phyloP scores from a whole-genome alignment of 2,797 vertebrate species.

The Scolopax rusticola region DNA sequence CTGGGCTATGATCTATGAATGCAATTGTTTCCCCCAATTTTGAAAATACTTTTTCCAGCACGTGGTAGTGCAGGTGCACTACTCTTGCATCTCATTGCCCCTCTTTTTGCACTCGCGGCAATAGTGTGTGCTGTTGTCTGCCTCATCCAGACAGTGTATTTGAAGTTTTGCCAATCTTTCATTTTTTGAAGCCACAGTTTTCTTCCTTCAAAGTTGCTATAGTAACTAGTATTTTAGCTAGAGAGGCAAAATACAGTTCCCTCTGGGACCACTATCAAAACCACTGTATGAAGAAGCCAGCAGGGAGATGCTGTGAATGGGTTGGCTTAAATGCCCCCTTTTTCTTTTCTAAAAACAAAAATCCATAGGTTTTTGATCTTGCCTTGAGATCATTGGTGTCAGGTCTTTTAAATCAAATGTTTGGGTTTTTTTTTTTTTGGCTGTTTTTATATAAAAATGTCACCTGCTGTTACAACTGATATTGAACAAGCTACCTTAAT shows the following conservation, averaged over 20 bases:
- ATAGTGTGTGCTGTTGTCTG: slow-evolving; percentile 52
- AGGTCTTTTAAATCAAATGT: slow-evolving; percentile 80
- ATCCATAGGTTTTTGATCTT: slow-evolving; percentile 73
- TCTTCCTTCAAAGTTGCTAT: slow-evolving; percentile 70
- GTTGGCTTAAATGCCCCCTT: slow-evolving; percentile 74
- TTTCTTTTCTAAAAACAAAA: slow-evolving; percentile 74
- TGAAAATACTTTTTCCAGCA: slow-evolving; percentile 54
- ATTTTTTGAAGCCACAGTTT: slow-evolving; percentile 65
- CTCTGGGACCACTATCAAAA: slow-evolving; percentile 82
- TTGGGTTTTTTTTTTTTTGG: slow-evolving; percentile 63
- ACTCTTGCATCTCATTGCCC: slow-evolving; percentile 37
- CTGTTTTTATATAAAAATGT: slow-evolving; percentile 83
- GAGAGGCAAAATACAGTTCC: slow-evolving; percentile 75
- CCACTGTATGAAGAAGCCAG: slow-evolving; percentile 80
- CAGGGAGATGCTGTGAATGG: slow-evolving; percentile 76
- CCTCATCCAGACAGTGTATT: slow-evolving; percentile 71
- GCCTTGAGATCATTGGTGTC: slow-evolving; percentile 78
- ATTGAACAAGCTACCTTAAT: slow-evolving; percentile 81
- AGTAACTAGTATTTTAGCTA: slow-evolving; percentile 77
- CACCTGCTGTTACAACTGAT: slow-evolving; percentile 80
- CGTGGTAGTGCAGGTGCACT: slow-evolving; percentile 28
- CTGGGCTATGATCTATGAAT: slow-evolving; percentile 62
- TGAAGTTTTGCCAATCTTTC: slow-evolving; percentile 70
- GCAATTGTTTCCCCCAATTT: slow-evolving; percentile 26
- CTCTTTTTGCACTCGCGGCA: slow-evolving; percentile 28